Conservation (phyloP, 2,888 invertebrate species). For the Shargacucullia verbasci region DNA sequence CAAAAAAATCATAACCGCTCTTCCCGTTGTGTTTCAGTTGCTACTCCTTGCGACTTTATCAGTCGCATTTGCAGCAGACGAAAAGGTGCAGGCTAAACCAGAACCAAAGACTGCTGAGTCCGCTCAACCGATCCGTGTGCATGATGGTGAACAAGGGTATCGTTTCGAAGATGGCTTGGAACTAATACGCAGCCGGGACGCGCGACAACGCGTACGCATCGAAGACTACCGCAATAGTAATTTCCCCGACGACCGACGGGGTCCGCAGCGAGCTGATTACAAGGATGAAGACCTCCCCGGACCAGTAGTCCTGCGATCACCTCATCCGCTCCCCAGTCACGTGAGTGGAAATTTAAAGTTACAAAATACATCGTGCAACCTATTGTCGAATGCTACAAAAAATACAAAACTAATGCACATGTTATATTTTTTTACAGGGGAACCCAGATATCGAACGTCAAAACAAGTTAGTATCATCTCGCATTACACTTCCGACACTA, state of each 20-base stretch:
- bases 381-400: no score
- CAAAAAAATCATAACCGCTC: not conserved
- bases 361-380: no score
- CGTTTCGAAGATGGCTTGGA: slow-evolving; percentile 51
- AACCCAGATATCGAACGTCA: slow-evolving; percentile 64
- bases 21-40: slow-evolving; percentile 43
- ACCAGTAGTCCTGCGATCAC: slow-evolving; percentile 51
- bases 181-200: slow-evolving; percentile 51
- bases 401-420: no score
- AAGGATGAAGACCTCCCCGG: not conserved
- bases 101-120: slow-evolving; percentile 44
- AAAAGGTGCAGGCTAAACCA: slow-evolving; percentile 11
- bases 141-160: slow-evolving; percentile 27
- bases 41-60: slow-evolving; percentile 52
- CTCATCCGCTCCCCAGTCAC: slow-evolving; percentile 50
- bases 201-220: slow-evolving; percentile 6
- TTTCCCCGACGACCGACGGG: slow-evolving; percentile 18
- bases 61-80: slow-evolving; percentile 34
- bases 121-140: slow-evolving; percentile 24
- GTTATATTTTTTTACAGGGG: slow-evolving; percentile 55
- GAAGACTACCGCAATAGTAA: slow-evolving; percentile 19
- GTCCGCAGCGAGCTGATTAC: slow-evolving; percentile 1
- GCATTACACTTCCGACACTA: not conserved
- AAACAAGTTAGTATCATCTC: slow-evolving; percentile 60
- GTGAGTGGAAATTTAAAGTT: slow-evolving; percentile 44